Evolutionary conservation across 2,797 vertebrate genomes (phyloP), one percentile per base, ranked within the genome.

Genomic region (Salarias fasciatus): DNA sequence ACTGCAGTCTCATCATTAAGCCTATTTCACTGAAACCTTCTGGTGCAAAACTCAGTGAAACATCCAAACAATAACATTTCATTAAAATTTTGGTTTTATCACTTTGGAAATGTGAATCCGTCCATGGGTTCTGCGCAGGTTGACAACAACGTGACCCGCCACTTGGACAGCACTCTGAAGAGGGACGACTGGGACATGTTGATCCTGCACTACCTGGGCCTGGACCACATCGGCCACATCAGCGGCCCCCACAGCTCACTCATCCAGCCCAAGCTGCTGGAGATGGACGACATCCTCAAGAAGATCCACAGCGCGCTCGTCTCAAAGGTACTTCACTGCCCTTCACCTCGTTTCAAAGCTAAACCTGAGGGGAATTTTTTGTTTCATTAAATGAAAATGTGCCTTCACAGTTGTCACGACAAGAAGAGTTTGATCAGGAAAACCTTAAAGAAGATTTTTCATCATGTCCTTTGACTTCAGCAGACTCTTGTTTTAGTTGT

Each of bases 181-280:
- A 94, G 97, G 72, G 92, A 95, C 15, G 96, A 98, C 71, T 99
- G 97, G 97, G 96, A 99, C 73, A 54, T 99, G 29, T 64, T 99
- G 46, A 95, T 99, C 81, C 93, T 99, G 0, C 97, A 99, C 85
- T 99, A 98, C 81, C 85, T 99, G 2, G 97, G 97, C 3, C 86
- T 99, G 72, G 97, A 99, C 86, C 97, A 99, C 82, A 98, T 99
- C 1, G 97, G 97, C 11, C 97, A 99, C n/a, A 69, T 96, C 72
- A 95, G 92, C 1, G 97, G 97, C 18, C 96, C 97, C 5, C 87
- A 92, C 82, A 98, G 96, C 67, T 94, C 95, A 0, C 91, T 98
- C 70, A 82, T 98, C 11, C 96, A 95, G 53, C 94, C 89, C 53
- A 99, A 99, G 51, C 95, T 99, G 47, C 71, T 79, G 5, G 97